A percentile compares a stretch with the other conserved stretches of the same genome.
Evolutionary conservation across 2,113 vertebrate species (phyloP).

Genomic region (Willisornis vidua): DNA sequence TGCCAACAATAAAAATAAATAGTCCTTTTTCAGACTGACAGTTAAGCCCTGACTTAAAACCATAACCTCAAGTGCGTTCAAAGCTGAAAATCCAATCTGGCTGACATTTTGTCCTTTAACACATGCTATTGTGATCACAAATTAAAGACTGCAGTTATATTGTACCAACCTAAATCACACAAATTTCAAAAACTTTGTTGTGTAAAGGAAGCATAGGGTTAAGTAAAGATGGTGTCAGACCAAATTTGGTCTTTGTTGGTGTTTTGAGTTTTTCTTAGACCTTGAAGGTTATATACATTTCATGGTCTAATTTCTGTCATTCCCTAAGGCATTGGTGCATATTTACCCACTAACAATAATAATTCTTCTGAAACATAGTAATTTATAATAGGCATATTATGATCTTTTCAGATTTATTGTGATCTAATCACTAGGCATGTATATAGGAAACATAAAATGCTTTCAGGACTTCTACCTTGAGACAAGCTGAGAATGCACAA

Average conservation of each 20-base stretch:
- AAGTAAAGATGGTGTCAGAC: slow-evolving; percentile 4
- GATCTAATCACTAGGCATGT: not conserved
- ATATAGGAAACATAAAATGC: slow-evolving; percentile 28
- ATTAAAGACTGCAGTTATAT: slow-evolving; percentile 5
- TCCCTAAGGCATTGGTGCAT: slow-evolving; percentile 1
- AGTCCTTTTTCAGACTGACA: not conserved
- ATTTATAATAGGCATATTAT: slow-evolving; percentile 29
- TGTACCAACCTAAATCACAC: not conserved
- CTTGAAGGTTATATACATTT: slow-evolving; percentile 13
- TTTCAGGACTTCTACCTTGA: slow-evolving; percentile 28
- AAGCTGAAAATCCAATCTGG: slow-evolving; percentile 18
- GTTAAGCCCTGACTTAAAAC: slow-evolving; percentile 5
- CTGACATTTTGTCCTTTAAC: slow-evolving; percentile 45
- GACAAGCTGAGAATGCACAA: not conserved
- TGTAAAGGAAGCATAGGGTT: not conserved
- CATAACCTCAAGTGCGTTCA: not conserved
- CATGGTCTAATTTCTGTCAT: slow-evolving; percentile 16
- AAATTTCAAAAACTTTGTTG: not conserved
- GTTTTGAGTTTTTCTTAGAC: slow-evolving; percentile 24
- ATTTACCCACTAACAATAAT: slow-evolving; percentile 29
- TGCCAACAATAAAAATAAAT: not conserved
- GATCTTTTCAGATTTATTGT: slow-evolving; percentile 9
- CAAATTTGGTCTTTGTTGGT: not conserved
- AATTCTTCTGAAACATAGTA: slow-evolving; percentile 28
- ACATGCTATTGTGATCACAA: not conserved